These are phyloP conservation scores for Enteromius viviparus DNA, from an alignment of 2,797 vertebrate species.

Conservation along the genomic window DNA sequence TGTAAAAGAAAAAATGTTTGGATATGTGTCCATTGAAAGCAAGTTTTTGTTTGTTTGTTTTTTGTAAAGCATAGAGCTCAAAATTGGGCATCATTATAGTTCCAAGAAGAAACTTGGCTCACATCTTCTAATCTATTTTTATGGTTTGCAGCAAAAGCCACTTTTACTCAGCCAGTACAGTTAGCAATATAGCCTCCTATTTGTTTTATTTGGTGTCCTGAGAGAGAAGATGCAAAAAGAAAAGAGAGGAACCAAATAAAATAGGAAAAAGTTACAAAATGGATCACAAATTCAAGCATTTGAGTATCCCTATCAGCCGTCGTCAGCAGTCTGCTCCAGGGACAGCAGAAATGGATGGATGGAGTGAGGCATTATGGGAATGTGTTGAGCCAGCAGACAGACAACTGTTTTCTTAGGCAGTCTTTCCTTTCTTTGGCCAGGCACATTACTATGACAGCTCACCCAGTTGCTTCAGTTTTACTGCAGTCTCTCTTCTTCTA, in stretches of 20 bases:
- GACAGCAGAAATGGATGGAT: constrained; percentile 13
- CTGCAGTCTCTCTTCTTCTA: constrained; percentile 62
- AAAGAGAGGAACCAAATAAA: not conserved
- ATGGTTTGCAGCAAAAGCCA: constrained; percentile 3
- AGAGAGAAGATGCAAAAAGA: not conserved
- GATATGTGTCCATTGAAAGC: not conserved
- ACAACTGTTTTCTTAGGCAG: constrained; percentile 34
- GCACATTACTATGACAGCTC: constrained; percentile 61
- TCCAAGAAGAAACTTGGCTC: constrained; percentile 13
- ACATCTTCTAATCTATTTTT: constrained; percentile 29
- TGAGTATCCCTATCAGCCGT: constrained; percentile 19
- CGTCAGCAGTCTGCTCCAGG: constrained; percentile 10
- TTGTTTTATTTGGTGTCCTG: constrained; percentile 6
- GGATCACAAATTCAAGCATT: constrained; percentile 14
- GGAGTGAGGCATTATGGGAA: constrained; percentile 30
- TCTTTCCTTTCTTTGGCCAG: constrained; percentile 16
- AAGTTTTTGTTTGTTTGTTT: not conserved
- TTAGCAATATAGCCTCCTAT: constrained; percentile 16
- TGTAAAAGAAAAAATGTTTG: not conserved
- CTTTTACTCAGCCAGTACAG: constrained; percentile 7
- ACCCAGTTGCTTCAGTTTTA: constrained; percentile 55
- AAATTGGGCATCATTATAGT: not conserved
- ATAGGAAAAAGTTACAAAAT: constrained; percentile 9
- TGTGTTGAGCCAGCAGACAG: constrained; percentile 18
- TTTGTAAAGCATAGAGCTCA: not conserved